These are phyloP conservation scores for Conus canariensis DNA, from an alignment of 2,888 invertebrate species.

Conservation along the genomic window DNA sequence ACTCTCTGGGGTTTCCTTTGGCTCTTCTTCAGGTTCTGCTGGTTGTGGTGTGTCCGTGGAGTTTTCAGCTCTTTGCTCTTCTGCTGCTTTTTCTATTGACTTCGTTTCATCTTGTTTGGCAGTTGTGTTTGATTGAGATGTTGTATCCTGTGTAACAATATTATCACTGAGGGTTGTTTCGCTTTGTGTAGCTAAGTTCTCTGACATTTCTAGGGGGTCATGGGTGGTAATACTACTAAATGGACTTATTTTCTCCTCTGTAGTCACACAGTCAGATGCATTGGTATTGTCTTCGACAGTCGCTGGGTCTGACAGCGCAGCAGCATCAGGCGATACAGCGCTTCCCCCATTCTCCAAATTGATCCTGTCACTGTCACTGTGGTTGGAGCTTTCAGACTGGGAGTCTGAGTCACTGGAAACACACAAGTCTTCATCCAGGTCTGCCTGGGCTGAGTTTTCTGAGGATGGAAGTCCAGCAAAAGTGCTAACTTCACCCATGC, in stretches of 20 bases:
- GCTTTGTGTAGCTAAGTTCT: background rate
- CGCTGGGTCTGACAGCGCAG: background rate
- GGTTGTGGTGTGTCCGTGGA: background rate
- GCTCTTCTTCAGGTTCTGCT: background rate
- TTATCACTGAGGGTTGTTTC: background rate
- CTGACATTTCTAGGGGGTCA: background rate
- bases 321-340: background rate
- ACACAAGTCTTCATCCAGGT: constrained; percentile 16
- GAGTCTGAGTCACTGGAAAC: constrained; percentile 34
- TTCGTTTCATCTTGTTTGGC: background rate
- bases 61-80: background rate
- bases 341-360: background rate
- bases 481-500: background rate
- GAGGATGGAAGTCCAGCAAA: background rate
- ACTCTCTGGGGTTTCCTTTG: background rate
- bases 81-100: background rate
- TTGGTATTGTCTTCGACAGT: background rate
- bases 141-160: background rate
- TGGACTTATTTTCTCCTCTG: background rate
- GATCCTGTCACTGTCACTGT: background rate
- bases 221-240: background rate
- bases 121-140: background rate
- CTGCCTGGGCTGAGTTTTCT: background rate
- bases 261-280: background rate
- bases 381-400: background rate